A percentile compares a stretch with the other conserved stretches of the same genome.
These are phyloP conservation scores for Vanacampus margaritifer DNA, from an alignment of 2,113 vertebrate species.

Conservation along the genomic window DNA sequence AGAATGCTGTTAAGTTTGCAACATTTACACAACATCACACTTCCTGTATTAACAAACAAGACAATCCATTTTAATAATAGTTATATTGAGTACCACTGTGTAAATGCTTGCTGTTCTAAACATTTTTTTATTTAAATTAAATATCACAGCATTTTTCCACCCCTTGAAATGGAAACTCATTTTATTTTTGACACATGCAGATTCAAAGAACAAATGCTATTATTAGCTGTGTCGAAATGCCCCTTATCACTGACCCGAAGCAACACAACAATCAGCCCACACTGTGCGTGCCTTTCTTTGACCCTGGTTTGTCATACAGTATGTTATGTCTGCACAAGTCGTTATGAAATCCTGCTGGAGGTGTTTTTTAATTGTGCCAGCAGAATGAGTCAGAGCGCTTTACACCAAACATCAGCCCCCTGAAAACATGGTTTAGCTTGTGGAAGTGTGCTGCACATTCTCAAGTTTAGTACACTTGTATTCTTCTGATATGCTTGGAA, in stretches of 20 bases:
- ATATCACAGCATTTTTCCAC: background rate
- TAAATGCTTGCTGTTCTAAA: too few relatives aligned
- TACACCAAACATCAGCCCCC: background rate
- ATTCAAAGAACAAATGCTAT: background rate
- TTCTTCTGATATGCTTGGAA: background rate
- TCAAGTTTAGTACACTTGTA: background rate
- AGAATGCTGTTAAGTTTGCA: too few relatives aligned
- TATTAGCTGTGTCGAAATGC: background rate
- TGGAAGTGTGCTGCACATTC: too few relatives aligned
- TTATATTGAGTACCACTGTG: too few relatives aligned
- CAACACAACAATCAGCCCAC: conserved; percentile 1
- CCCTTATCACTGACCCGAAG: background rate
- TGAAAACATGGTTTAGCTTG: background rate
- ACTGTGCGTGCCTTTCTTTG: conserved; percentile 3
- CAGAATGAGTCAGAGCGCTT: conserved; percentile 3
- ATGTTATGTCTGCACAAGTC: conserved; percentile 1
- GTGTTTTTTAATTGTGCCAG: conserved; percentile 5
- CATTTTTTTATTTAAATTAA: too few relatives aligned
- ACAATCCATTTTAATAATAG: too few relatives aligned
- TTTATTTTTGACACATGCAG: background rate
- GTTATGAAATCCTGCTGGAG: conserved; percentile 2
- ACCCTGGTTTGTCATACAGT: conserved; percentile 3
- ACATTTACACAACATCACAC: too few relatives aligned
- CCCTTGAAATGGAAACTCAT: background rate
- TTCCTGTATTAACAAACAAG: too few relatives aligned